phyloP scores from a whole-genome alignment of 2,797 vertebrate species.

The Agapornis canus region DNA sequence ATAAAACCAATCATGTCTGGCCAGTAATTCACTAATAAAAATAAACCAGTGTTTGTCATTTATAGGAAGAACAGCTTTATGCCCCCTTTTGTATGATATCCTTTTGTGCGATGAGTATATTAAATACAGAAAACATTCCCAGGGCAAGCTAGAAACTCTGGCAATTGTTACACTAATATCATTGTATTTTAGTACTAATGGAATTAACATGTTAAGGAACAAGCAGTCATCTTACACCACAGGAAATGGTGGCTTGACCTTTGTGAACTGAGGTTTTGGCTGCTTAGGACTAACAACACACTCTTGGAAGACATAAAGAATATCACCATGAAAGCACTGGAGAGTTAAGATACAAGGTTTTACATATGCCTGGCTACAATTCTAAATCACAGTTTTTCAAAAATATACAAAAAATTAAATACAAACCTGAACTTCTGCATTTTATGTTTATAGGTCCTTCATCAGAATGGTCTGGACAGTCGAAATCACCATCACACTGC shows the following conservation, averaged over 20 bases:
- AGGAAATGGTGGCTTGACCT: not conserved
- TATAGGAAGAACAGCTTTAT: not conserved
- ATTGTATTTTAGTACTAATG: not conserved
- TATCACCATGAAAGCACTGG: not conserved
- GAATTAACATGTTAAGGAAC: not conserved
- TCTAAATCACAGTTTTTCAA: not conserved
- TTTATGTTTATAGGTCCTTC: slow-evolving; percentile 93
- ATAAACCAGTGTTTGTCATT: not conserved
- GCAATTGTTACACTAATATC: not conserved
- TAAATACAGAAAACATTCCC: not conserved
- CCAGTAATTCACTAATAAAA: not conserved
- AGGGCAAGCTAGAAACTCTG: not conserved
- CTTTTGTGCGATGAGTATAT: not conserved
- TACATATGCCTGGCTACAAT: not conserved
- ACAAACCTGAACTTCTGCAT: slow-evolving; percentile 89
- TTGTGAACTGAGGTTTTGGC: not conserved
- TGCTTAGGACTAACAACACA: not conserved
- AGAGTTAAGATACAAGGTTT: not conserved
- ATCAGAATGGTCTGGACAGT: slow-evolving; percentile 95
- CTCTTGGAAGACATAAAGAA: not conserved
- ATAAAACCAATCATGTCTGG: not conserved
- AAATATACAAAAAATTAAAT: not conserved
- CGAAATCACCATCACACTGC: slow-evolving; percentile 96
- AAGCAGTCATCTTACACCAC: not conserved
- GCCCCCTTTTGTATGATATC: not conserved